phyloP scores from a whole-genome alignment of 2,888 invertebrate genomes.

The Macrophya annulata region DNA sequence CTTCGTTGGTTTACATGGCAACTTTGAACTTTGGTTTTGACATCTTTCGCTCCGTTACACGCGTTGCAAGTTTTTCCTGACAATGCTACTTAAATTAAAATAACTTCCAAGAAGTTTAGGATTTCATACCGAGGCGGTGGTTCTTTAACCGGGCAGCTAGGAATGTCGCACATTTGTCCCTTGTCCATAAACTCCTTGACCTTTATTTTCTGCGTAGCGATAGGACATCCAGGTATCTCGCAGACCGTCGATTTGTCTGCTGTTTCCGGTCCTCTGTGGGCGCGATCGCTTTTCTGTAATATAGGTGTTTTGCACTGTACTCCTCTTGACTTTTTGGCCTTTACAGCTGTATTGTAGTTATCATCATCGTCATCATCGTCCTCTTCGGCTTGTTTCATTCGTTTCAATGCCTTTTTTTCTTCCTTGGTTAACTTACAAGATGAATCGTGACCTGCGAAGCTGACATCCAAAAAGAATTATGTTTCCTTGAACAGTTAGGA shows the following conservation, averaged over 20 bases:
- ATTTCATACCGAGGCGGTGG: constrained; percentile 44
- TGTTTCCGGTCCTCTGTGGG: neutral
- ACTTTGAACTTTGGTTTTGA: no score
- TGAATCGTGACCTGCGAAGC: constrained; percentile 55
- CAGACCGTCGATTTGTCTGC: constrained; percentile 34
- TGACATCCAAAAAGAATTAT: constrained; percentile 50
- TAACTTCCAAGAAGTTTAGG: neutral
- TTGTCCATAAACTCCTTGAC: constrained; percentile 37
- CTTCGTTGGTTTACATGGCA: no score
- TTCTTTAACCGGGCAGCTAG: constrained; percentile 28
- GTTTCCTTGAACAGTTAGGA: neutral
- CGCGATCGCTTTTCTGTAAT: neutral
- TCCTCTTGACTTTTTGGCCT: constrained; percentile 28
- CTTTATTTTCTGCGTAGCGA: constrained; percentile 3
- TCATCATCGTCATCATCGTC: constrained; percentile 18
- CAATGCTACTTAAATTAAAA: neutral
- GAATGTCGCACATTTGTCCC: constrained; percentile 28
- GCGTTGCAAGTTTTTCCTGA: no score
- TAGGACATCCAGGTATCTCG: constrained; percentile 15
- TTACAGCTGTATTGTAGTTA: neutral
- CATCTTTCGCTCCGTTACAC: no score
- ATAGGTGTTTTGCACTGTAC: constrained; percentile 37
- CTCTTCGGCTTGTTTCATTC: constrained; percentile 36
- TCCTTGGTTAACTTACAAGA: constrained; percentile 50
- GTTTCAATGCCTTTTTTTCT: constrained; percentile 54